Evolutionary conservation across 2,888 invertebrate genomes (phyloP), one percentile per base, ranked within the genome.

Genomic region (Hololepta plana): DNA sequence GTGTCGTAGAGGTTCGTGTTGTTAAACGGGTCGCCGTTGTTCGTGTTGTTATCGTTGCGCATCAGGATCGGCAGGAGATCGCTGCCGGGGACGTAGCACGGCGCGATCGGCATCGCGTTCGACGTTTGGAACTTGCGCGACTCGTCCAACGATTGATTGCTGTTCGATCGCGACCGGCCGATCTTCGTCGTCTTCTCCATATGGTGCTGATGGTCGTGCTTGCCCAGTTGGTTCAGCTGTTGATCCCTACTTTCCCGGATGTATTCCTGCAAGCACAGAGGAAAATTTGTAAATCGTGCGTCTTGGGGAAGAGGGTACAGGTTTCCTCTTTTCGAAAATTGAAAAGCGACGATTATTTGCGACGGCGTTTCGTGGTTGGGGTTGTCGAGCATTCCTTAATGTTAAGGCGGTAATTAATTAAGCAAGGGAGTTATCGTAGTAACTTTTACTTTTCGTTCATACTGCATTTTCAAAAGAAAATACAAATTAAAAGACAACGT

Each of bases 161-260:
- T 47, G 38, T 46, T 47, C 27, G 47, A 46, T 17, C 46, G 41
- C 12, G 48, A 45, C 14, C 43, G 26, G 15, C 35, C 35, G 12
- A 32, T 30, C 17, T 39, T 37, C 8, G 23, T 20, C 20, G 22
- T 36, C 34, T 43, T 43, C 30, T 45, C 45, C 28, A 46, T 32
- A 28, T 42, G 40, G 26, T 47, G 45, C 29, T 43, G 39, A 26
- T 39, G 38, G 26, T 45, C 43, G 28, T 45, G 42, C 31, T 51
- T 51, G 30, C 68, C 72, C 36, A 72, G 50, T 44, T 72, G 69
- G 47, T 82, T 75, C 32, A 82, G 54, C 19, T 76, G 68, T 41
- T 77, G 79, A 47, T 82, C 82, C 29, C 79, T 70, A 1, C 82
- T 82, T 42, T 79, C 74, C 4, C 76, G 62, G 42, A 81, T 72